Percentiles rank a stretch among this genome's conserved stretches.
Conservation (phyloP, 2,888 invertebrate genomes). For the Eupelmus urozonus region DNA sequence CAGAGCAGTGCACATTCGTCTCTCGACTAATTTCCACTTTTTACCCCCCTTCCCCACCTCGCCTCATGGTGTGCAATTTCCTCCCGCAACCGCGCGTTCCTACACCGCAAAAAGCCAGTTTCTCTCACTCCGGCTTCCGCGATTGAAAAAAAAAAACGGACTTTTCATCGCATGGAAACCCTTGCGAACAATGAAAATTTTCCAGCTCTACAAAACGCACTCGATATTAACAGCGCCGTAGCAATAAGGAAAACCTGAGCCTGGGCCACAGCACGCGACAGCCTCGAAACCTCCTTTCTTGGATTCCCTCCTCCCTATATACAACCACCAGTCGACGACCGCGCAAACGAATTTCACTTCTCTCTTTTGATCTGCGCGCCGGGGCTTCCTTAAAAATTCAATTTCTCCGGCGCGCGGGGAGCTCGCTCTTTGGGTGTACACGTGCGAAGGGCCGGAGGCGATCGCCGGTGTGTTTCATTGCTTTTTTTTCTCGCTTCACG, state of each 20-base stretch:
- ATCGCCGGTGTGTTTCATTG: background rate
- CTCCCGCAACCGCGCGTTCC: background rate
- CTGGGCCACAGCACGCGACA: too few relatives aligned
- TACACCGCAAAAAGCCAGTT: background rate
- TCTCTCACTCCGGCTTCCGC: background rate
- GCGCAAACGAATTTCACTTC: background rate
- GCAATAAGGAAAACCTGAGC: too few relatives aligned
- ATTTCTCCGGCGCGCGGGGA: constrained; percentile 17
- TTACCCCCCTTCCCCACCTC: background rate
- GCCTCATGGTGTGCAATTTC: background rate
- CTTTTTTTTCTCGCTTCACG: background rate
- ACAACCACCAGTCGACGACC: constrained; percentile 5
- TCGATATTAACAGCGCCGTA: too few relatives aligned
- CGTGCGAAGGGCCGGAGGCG: too few relatives aligned
- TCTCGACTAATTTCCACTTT: too few relatives aligned
- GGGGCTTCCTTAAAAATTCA: constrained; percentile 48
- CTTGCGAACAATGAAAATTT: too few relatives aligned
- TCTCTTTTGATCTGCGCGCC: constrained; percentile 11
- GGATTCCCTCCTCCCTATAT: background rate
- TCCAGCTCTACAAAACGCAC: too few relatives aligned
- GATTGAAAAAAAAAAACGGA: background rate
- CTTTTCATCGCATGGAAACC: too few relatives aligned
- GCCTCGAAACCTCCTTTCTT: constrained; percentile 42
- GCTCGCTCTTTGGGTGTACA: too few relatives aligned
- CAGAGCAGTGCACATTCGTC: too few relatives aligned